Evolutionary conservation across 2,797 vertebrate genomes (phyloP).

Genomic region (Bryconaethiops microstoma): DNA sequence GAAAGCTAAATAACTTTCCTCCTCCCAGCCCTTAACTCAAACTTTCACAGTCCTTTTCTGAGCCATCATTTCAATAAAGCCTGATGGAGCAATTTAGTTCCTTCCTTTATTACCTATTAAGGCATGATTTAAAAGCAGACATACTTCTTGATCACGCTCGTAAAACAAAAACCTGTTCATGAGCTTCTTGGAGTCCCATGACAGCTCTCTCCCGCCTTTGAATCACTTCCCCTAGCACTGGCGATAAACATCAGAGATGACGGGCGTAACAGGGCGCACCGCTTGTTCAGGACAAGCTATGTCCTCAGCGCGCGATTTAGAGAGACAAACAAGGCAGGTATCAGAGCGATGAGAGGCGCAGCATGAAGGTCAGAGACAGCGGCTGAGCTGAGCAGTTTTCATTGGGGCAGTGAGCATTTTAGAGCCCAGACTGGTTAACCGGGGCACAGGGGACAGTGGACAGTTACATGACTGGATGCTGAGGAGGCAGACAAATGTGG

Average conservation of each 20-base stretch:
- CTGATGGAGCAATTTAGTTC: slow-evolving; percentile 44
- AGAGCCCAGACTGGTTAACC: neutral
- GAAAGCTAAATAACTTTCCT: neutral
- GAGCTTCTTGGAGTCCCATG: slow-evolving; percentile 2
- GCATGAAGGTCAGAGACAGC: slow-evolving; percentile 45
- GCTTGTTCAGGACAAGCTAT: slow-evolving; percentile 17
- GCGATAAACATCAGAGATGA: slow-evolving; percentile 51
- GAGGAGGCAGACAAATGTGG: neutral
- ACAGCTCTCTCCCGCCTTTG: slow-evolving; percentile 7
- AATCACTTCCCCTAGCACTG: slow-evolving; percentile 40
- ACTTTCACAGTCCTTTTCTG: slow-evolving; percentile 28
- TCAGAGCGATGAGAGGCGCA: slow-evolving; percentile 30
- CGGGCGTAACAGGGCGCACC: slow-evolving; percentile 30
- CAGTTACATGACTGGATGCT: neutral
- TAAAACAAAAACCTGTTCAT: slow-evolving; percentile 40
- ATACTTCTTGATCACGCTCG: slow-evolving; percentile 36
- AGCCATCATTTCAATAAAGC: slow-evolving; percentile 38
- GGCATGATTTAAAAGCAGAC: slow-evolving; percentile 43
- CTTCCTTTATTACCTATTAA: slow-evolving; percentile 43
- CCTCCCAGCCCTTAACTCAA: slow-evolving; percentile 26
- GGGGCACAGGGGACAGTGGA: slow-evolving; percentile 6
- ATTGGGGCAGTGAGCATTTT: slow-evolving; percentile 21
- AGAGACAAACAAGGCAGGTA: slow-evolving; percentile 47
- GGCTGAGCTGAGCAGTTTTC: slow-evolving; percentile 8
- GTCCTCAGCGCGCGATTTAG: slow-evolving; percentile 40